These are phyloP conservation scores for Tinamus major DNA, from an alignment of 2,797 vertebrate species.

Conservation along the genomic window DNA sequence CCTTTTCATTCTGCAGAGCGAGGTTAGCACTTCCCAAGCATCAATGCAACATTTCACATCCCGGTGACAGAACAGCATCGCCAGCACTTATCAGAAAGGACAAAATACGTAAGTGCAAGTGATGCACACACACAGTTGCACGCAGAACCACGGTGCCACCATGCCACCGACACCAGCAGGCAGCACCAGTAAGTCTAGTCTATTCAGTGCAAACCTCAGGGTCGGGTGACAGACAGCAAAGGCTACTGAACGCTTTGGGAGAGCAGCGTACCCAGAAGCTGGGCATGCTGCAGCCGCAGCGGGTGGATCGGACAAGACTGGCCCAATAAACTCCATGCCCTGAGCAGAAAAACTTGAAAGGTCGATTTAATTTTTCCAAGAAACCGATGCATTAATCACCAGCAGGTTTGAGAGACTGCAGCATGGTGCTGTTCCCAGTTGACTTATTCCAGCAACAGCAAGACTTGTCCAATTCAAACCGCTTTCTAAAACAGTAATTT, in stretches of 20 bases:
- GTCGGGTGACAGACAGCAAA: constrained; percentile 23
- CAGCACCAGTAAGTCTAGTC: constrained; percentile 39
- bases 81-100: background rate
- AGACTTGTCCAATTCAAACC: background rate
- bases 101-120: background rate
- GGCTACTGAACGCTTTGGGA: constrained; percentile 59
- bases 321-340: background rate
- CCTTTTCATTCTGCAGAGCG: constrained; percentile 1
- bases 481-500: constrained; percentile 20
- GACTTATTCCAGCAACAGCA: constrained; percentile 28
- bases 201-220: constrained; percentile 17
- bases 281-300: background rate
- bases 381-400: background rate
- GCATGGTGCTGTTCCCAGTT: constrained; percentile 31
- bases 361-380: constrained; percentile 6
- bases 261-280: background rate
- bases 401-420: background rate
- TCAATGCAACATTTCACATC: background rate
- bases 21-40: constrained; percentile 19
- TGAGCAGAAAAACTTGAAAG: background rate
- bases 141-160: background rate
- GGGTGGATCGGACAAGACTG: background rate
- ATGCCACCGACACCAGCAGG: background rate
- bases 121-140: constrained; percentile 27
- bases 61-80: background rate